Conservation (phyloP, 2,888 invertebrate genomes). For the Cheilosia impressa region DNA sequence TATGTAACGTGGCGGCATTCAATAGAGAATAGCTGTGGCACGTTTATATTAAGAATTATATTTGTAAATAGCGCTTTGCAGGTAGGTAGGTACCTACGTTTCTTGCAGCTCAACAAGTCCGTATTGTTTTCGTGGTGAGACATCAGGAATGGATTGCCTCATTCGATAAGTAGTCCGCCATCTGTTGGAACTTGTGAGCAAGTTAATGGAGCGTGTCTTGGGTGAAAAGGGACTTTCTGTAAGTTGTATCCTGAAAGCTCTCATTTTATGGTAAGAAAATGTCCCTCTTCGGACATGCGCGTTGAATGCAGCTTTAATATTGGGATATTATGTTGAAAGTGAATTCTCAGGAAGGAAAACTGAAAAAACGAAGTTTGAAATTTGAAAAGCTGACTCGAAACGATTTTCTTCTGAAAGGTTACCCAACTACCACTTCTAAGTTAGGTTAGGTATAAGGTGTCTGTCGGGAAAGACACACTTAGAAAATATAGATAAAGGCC, state of each 20-base stretch:
- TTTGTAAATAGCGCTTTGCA: not conserved
- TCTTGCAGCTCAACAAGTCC: not conserved
- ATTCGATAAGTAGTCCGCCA: constrained; percentile 20
- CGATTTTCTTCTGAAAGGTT: not conserved
- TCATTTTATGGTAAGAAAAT: constrained; percentile 39
- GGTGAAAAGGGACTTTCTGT: not conserved
- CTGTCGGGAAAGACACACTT: too few relatives aligned
- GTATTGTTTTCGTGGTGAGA: not conserved
- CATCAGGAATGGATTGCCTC: too few relatives aligned
- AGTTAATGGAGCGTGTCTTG: not conserved
- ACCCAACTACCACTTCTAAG: too few relatives aligned
- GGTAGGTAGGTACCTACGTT: not conserved
- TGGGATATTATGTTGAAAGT: constrained; percentile 26
- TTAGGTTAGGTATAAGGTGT: too few relatives aligned
- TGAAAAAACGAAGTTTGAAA: constrained; percentile 3
- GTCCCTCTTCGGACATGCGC: constrained; percentile 38
- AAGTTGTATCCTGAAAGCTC: constrained; percentile 22
- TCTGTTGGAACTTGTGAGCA: constrained; percentile 10
- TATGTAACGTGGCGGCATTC: constrained; percentile 19
- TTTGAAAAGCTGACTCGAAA: not conserved
- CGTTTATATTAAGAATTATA: too few relatives aligned
- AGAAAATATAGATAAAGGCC: too few relatives aligned
- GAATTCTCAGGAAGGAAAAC: not conserved
- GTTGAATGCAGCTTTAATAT: constrained; percentile 46
- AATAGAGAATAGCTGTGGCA: not conserved